Conservation (phyloP, 2,113 vertebrate genomes). For the Hypanus sabinus region DNA sequence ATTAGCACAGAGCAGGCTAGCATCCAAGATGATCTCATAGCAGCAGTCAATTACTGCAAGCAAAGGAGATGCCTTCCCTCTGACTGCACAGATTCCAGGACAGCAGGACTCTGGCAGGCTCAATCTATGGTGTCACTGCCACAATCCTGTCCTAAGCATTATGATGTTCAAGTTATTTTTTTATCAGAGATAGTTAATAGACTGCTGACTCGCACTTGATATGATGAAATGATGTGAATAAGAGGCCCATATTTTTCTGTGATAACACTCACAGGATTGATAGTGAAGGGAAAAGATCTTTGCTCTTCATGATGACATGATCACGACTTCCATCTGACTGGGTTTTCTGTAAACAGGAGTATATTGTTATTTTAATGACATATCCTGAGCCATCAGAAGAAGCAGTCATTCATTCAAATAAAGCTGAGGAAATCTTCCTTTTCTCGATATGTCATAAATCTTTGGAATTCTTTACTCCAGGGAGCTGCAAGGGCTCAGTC, state of each 20-base stretch:
- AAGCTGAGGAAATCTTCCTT: too few relatives aligned
- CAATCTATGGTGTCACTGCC: not conserved
- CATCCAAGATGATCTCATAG: not conserved
- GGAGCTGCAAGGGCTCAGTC: too few relatives aligned
- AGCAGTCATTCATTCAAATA: too few relatives aligned
- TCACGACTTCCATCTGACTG: not conserved
- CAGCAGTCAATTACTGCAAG: not conserved
- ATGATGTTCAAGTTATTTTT: not conserved
- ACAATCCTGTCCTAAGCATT: not conserved
- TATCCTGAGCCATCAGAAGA: too few relatives aligned
- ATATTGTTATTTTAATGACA: not conserved
- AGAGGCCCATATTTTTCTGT: not conserved
- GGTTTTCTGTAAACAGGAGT: not conserved
- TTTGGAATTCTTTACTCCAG: too few relatives aligned
- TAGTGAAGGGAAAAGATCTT: not conserved
- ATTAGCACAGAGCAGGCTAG: not conserved
- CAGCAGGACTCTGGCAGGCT: not conserved
- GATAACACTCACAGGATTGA: not conserved
- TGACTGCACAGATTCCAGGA: not conserved
- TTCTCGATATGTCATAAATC: too few relatives aligned
- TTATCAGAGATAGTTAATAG: not conserved
- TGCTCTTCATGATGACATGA: not conserved
- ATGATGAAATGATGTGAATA: not conserved
- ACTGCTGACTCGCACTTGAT: not conserved
- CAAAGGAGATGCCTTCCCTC: not conserved